Evolutionary conservation across 2,797 vertebrate species (phyloP), one percentile per base, ranked within the genome.

Genomic region (Pseudochaenichthys georgianus): DNA sequence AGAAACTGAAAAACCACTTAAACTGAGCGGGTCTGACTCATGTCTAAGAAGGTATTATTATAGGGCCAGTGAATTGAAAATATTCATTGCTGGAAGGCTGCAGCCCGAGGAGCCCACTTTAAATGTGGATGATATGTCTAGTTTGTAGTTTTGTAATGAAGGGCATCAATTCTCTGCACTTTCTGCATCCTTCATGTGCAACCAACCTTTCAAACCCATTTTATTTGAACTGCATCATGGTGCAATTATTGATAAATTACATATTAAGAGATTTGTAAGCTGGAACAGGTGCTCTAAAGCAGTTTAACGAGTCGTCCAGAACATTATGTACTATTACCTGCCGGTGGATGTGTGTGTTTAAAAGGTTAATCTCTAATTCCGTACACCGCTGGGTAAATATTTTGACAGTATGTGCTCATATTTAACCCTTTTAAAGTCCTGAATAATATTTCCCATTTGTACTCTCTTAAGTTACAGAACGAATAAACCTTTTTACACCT

Each of bases 1-100:
- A 64, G 78, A 82, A 76, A 80, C 64, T 59, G 59, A 64, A 63
- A 80, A 75, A 61, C 17, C 69, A 61, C 60, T 57, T 45, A 7
- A 43, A 51, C 46, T 79, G 68, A 75, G 80, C 75, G 73, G 77
- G 55, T 72, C 34, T 50, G 50, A 83, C 71, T 88, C 85, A 84
- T 42, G 17, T 23, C 52, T 64, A 51, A 73, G n/a, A 38, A 4
- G 17, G 16, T 66, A 3, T 60, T 62, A 75, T 64, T 16, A 52
- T 0, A 9, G 13, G 48, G 19, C 8, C 17, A 28, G 34, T 17
- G 17, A 31, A 21, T 5, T 64, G 13, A 34, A 61, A 52, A 41
- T 47, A 53, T 47, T 55, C 15, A 47, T n/a, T 23, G 7, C 46
- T 38, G 34, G 34, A 38, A 11, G 1, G 42, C 21, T 54, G 62